Conservation (phyloP, 1,140 invertebrate genomes). For the Cyrtorhinus lividipennis region DNA sequence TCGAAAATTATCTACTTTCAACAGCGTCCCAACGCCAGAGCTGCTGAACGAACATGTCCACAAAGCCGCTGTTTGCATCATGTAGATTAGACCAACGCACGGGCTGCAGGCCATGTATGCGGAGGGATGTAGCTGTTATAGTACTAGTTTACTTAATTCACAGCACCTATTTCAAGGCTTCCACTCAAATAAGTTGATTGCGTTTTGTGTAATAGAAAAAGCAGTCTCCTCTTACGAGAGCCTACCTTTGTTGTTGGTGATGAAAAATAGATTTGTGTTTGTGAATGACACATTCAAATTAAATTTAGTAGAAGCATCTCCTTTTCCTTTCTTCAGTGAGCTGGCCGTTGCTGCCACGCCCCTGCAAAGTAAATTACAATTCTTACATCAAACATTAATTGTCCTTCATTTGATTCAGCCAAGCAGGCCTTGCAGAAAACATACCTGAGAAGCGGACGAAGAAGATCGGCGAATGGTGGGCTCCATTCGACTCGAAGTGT, state of each 20-base stretch:
- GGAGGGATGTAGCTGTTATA: too few species aligned
- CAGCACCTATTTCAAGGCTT: too few species aligned
- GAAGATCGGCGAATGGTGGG: slow-evolving; percentile 32
- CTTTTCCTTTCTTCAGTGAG: slow-evolving; percentile 5
- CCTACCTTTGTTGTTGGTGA: slow-evolving; percentile 44
- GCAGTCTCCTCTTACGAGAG: too few species aligned
- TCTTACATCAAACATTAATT: neutral
- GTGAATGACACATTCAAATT: slow-evolving; percentile 34
- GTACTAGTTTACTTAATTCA: too few species aligned
- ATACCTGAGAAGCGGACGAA: slow-evolving; percentile 22
- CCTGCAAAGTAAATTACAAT: neutral
- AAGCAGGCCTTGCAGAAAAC: neutral
- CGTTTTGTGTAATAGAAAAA: too few species aligned
- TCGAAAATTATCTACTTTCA: too few species aligned
- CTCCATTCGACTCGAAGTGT: slow-evolving; percentile 52
- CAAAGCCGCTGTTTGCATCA: too few species aligned
- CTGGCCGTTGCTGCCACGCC: neutral
- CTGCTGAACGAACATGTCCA: too few species aligned
- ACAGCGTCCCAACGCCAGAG: too few species aligned
- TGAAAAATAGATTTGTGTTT: slow-evolving; percentile 47
- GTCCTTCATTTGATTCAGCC: neutral
- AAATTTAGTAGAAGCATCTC: slow-evolving; percentile 9
- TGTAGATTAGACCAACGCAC: too few species aligned
- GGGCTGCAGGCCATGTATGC: too few species aligned
- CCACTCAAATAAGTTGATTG: too few species aligned